Evolutionary conservation across 2,797 vertebrate genomes (phyloP), one percentile per base, ranked within the genome.

Genomic region (Girardinus metallicus): DNA sequence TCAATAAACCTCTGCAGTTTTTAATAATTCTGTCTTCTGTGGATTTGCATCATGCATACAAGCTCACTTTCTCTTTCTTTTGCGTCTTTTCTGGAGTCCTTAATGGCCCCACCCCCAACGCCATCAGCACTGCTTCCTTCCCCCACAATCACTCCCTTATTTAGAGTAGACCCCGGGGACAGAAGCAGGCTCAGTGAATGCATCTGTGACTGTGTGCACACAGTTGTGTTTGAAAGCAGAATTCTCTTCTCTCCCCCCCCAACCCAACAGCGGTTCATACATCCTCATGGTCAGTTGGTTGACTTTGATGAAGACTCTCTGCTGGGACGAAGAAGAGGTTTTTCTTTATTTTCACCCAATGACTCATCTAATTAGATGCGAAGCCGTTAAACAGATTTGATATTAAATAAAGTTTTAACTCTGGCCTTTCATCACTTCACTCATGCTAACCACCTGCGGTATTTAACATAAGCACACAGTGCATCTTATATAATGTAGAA

Each of bases 61-160:
- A 91, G 74, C 91, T 64, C 79, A 79, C 87, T 89, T 90, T 93
- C 82, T 88, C 86, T 85, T 82, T 77, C 85, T 87, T 87, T 80
- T 77, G 78, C 84, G 80, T 94, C 85, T 86, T 84, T 87, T 87
- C 79, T 83, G n/a, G 53, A n/a, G 16, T 79, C 44, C 78, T 76
- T 39, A 18, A 41, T 31, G 8, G 8, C 87, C 81, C 85, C 29
- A 10, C 83, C 84, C 84, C 86, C 90, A 75, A 70, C 78, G 72
- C 76, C 18, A 55, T 85, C 77, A 39, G 71, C 80, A 1, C 72
- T 68, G 80, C 83, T 79, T 91, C 90, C 89, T 87, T 86, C 89
- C 87, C 88, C 86, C 87, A 91, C 90, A 95, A 90, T 94, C 89
- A 88, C 80, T 90, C 87, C 91, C 88, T 94, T 94, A 94, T 95